phyloP scores from a whole-genome alignment of 2,797 vertebrate species.

The Semotilus atromaculatus region DNA sequence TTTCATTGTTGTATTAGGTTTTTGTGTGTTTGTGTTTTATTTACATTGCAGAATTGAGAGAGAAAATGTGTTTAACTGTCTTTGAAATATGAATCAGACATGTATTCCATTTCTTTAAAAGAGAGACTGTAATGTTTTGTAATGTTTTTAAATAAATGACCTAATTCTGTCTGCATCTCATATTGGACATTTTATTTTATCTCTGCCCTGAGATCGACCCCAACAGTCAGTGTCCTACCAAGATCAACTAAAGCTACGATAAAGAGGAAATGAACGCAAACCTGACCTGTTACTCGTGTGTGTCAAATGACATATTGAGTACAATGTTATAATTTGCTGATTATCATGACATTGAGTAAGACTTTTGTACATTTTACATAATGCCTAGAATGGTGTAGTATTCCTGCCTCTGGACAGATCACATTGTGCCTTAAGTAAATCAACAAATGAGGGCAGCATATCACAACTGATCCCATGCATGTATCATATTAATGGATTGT shows the following conservation, averaged over 20 bases:
- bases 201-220: slow-evolving; percentile 7
- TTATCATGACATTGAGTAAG: neutral
- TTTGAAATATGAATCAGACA: too few relatives aligned
- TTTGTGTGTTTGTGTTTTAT: neutral
- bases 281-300: neutral
- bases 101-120: too few relatives aligned
- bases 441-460: slow-evolving; percentile 53
- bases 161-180: slow-evolving; percentile 12
- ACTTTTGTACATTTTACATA: neutral
- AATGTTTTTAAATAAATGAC: neutral
- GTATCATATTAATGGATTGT: neutral
- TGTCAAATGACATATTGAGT: neutral
- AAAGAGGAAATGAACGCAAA: slow-evolving; percentile 25
- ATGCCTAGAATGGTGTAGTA: neutral
- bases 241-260: slow-evolving; percentile 10
- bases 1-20: too few relatives aligned
- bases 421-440: slow-evolving; percentile 13
- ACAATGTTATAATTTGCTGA: neutral
- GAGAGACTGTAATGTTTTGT: too few relatives aligned
- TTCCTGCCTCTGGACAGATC: neutral
- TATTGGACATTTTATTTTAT: slow-evolving; percentile 11
- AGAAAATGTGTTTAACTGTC: neutral
- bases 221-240: slow-evolving; percentile 13
- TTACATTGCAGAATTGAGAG: neutral
- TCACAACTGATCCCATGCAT: slow-evolving; percentile 14